These are phyloP conservation scores for Cliona cf. orientalis DNA, from an alignment of 37 sponge, comb jelly and placozoan species.

Conservation along the genomic window DNA sequence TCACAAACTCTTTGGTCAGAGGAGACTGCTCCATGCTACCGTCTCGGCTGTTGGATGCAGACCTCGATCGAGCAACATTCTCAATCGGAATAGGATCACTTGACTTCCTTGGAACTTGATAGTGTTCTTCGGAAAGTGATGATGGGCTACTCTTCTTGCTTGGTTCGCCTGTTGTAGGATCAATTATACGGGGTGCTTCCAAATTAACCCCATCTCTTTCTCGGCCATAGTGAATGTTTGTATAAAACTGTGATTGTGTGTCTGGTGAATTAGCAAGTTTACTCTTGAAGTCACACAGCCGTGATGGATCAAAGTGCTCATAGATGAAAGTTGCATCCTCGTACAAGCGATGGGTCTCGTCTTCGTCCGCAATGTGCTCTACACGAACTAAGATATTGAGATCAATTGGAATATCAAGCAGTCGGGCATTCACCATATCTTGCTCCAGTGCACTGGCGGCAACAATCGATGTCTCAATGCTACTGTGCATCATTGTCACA, in stretches of 20 bases:
- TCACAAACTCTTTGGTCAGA: neutral
- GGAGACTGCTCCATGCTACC: neutral
- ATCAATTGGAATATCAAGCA: slow-evolving; percentile 58
- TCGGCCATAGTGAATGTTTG: slow-evolving; percentile 10
- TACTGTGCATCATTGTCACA: slow-evolving; percentile 31
- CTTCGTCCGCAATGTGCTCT: neutral
- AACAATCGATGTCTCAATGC: slow-evolving; percentile 35
- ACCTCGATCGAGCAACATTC: neutral
- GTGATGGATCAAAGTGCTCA: slow-evolving; percentile 19
- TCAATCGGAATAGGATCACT: slow-evolving; percentile 17
- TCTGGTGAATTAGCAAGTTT: neutral
- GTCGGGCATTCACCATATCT: neutral
- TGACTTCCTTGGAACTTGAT: slow-evolving; percentile 8
- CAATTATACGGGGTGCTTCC: neutral
- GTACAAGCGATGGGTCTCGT: slow-evolving; percentile 15
- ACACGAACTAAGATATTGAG: slow-evolving; percentile 46
- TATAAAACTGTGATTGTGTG: slow-evolving; percentile 17
- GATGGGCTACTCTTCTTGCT: neutral
- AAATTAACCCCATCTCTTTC: neutral
- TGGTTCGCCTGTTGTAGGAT: neutral
- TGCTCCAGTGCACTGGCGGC: slow-evolving; percentile 42
- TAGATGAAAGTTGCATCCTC: slow-evolving; percentile 22
- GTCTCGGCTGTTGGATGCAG: neutral
- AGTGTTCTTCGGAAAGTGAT: slow-evolving; percentile 6
- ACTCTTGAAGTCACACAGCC: neutral